phyloP scores from a whole-genome alignment of 2,797 vertebrate genomes.

The Gastrophryne carolinensis region DNA sequence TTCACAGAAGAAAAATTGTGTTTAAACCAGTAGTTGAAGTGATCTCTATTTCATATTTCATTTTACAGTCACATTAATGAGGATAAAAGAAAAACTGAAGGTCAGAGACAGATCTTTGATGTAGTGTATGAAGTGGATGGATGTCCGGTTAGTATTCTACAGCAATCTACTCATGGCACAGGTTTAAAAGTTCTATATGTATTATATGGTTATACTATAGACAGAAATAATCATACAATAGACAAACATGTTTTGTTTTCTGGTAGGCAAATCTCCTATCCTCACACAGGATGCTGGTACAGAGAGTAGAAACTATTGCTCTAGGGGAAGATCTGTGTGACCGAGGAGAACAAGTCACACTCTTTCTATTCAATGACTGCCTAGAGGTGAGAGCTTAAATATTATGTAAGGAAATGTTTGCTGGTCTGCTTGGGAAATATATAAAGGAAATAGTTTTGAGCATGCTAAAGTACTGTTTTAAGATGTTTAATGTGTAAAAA shows the following conservation, averaged over 20 bases:
- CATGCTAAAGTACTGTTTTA: no score
- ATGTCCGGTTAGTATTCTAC: conserved; percentile 89
- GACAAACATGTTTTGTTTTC: no score
- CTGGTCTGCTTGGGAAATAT: neutral
- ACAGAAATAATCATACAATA: no score
- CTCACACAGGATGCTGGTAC: conserved; percentile 90
- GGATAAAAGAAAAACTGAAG: conserved; percentile 98
- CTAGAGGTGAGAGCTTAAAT: conserved; percentile 80
- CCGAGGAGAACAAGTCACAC: conserved; percentile 90
- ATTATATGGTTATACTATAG: no score
- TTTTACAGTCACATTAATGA: conserved; percentile 91
- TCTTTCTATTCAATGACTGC: conserved; percentile 97
- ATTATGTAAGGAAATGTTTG: conserved; percentile 1
- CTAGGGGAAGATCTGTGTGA: conserved; percentile 93
- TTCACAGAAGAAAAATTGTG: no score
- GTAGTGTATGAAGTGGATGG: conserved; percentile 98
- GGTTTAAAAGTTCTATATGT: no score
- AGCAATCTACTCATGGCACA: no score
- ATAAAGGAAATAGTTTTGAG: neutral
- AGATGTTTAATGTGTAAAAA: no score
- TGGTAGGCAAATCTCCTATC: conserved; percentile 92
- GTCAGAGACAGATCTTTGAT: conserved; percentile 96
- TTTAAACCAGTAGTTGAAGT: no score
- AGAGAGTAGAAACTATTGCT: conserved; percentile 88
- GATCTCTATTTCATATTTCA: neutral